phyloP scores from a whole-genome alignment of 2,113 vertebrate genomes.

The Crotophaga sulcirostris region DNA sequence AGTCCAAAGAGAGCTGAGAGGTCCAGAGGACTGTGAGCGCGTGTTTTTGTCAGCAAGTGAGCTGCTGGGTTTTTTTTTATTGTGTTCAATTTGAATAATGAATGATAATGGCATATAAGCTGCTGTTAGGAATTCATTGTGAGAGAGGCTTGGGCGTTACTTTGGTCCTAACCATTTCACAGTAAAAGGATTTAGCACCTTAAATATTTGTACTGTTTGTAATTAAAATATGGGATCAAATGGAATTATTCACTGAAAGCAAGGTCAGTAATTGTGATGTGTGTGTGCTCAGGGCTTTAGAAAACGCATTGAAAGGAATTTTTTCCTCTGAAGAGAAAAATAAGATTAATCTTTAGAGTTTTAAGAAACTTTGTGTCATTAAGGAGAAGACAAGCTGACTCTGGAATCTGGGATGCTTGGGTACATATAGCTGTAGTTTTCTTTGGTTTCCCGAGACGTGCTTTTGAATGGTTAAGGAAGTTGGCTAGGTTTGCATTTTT shows the following conservation, averaged over 20 bases:
- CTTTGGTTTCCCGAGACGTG: not conserved
- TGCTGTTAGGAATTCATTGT: not conserved
- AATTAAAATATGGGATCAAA: constrained; percentile 24
- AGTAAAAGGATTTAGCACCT: not conserved
- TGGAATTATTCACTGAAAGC: not conserved
- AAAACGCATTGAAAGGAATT: not conserved
- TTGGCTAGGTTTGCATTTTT: constrained; percentile 12
- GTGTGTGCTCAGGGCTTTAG: not conserved
- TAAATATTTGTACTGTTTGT: constrained; percentile 29
- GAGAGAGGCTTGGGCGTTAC: not conserved
- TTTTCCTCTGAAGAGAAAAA: not conserved
- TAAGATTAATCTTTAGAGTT: not conserved
- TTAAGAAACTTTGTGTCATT: not conserved
- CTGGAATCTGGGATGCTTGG: not conserved
- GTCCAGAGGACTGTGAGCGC: not conserved
- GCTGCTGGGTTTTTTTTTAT: not conserved
- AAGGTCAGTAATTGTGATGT: not conserved
- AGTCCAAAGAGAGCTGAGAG: accelerated
- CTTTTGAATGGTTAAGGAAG: not conserved
- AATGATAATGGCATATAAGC: not conserved
- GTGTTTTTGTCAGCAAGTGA: constrained; percentile 25
- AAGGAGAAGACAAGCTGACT: not conserved
- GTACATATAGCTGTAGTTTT: not conserved
- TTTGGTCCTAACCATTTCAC: not conserved
- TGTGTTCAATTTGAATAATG: not conserved